These are phyloP conservation scores for Blastobasis lacticolella DNA, from an alignment of 2,888 invertebrate genomes.

Conservation along the genomic window DNA sequence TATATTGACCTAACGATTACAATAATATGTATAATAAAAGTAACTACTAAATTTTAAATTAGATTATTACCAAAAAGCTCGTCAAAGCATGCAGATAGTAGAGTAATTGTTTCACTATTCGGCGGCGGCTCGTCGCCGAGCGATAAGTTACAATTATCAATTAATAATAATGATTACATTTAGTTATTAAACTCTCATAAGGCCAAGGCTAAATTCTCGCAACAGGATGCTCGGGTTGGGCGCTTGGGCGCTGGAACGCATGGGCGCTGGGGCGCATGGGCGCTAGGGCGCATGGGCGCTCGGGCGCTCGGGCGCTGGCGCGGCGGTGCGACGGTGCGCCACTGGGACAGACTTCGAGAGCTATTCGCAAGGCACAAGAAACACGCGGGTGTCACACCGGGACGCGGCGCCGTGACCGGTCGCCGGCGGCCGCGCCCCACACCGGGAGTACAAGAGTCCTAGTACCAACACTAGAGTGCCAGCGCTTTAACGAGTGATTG, in stretches of 20 bases:
- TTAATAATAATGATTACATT: conserved; percentile 66
- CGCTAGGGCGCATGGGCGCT: too few species aligned
- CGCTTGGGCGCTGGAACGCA: too few species aligned
- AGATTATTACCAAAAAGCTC: conserved; percentile 75
- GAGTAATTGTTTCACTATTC: conserved; percentile 67
- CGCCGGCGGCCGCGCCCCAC: too few species aligned
- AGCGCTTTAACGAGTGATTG: conserved; percentile 71
- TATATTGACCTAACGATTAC: conserved; percentile 68
- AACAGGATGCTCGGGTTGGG: conserved; percentile 37
- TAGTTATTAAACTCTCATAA: conserved; percentile 71
- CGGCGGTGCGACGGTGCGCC: too few species aligned
- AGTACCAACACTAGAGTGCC: conserved; percentile 72
- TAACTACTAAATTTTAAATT: conserved; percentile 71
- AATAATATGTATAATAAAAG: conserved; percentile 45
- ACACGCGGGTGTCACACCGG: conserved; percentile 17
- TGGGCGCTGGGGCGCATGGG: too few species aligned
- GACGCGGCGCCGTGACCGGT: conserved; percentile 6
- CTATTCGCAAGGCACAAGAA: conserved; percentile 63
- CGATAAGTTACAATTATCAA: conserved; percentile 44
- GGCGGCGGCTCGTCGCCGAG: conserved; percentile 60
- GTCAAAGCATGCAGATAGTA: conserved; percentile 74
- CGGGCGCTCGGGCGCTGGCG: too few species aligned
- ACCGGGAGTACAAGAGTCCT: conserved; percentile 24
- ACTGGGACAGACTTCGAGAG: conserved; percentile 12
- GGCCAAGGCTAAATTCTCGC: conserved; percentile 75